Base-by-base conservation (phyloP, 2,888 invertebrate species). In the Ypsolopha scabrella region DNA sequence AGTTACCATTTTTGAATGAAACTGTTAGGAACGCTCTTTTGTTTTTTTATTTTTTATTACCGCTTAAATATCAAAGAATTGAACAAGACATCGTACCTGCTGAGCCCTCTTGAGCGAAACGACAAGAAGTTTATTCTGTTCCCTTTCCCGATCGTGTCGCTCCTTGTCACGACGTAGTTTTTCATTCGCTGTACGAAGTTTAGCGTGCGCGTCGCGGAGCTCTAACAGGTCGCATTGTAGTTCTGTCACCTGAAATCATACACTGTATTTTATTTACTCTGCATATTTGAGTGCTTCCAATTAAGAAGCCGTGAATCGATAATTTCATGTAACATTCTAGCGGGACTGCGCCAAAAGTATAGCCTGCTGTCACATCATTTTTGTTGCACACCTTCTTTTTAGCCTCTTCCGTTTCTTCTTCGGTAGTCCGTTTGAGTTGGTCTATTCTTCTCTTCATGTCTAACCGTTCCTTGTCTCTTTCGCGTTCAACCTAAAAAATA, bases 381-480 rank as follows among this genome's bases (percentile, higher is more conserved):
- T 13, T 44, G 7, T 24, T 24, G 24, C 24, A 14, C 59, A 94
- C 90, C 87, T 96, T 96, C 68, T 93, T 92, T 67, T 93, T 93
- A 50, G 93, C 94, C 69, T 96, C 96, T 60, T 95, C 94, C 61
- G 95, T 94, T 70, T 97, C 96, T 72, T 96, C 95, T 64, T 96
- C 96, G 6, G 92, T 91, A 1, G 93, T 89, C 64, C 92, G 91
- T 79, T 96, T 95, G 55, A 94, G 78, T 65, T 95, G 95, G 51
- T 96, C 95, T 62, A 93, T 88, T 67, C 94, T 92, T 59, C 96
- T 89, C 80, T 95, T 95, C 58, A 93, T 92, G 68, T 96, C 97
- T 57, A 95, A 80, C 51, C 94, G 90, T 69, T 97, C 97, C 67
- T 95, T 94, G 66, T 96, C 96, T 58, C 95, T 88, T 82, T 96